A percentile compares a stretch with the other conserved stretches of the same genome.
Evolutionary conservation across 2,113 vertebrate species (phyloP).

Genomic region (Spheniscus mendiculus): DNA sequence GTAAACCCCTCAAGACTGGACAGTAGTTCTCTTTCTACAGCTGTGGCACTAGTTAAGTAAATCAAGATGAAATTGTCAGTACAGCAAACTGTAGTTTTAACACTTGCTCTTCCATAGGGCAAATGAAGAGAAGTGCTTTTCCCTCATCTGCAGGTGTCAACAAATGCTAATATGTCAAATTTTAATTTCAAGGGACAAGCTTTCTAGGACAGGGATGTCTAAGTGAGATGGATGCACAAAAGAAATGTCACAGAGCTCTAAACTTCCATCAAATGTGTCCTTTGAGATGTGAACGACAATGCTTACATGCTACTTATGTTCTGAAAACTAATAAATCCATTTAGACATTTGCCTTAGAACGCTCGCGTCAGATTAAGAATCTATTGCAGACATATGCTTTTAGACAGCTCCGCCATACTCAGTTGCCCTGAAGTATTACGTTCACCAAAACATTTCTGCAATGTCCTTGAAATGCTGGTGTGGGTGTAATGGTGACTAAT

Average conservation of each 20-base stretch:
- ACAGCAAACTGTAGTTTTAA: background rate
- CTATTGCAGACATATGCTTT: background rate
- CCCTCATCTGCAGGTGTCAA: constrained; percentile 14
- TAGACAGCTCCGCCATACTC: accelerated
- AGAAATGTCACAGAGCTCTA: constrained; percentile 47
- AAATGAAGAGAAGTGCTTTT: constrained; percentile 54
- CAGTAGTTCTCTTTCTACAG: background rate
- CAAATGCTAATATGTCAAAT: background rate
- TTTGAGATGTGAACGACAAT: background rate
- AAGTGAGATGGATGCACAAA: constrained; percentile 40
- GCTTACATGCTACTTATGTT: background rate
- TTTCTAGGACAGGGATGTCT: background rate
- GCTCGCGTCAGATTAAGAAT: background rate
- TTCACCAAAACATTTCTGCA: background rate
- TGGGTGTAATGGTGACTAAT: constrained; percentile 38
- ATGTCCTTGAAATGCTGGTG: background rate
- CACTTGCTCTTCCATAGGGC: constrained; percentile 23
- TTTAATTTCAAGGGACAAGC: background rate
- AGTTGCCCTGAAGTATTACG: background rate
- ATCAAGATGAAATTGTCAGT: background rate
- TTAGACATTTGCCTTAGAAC: background rate
- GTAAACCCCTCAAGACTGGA: background rate
- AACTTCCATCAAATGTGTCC: background rate
- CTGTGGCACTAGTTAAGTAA: background rate
- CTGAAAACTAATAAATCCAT: background rate